These are phyloP conservation scores for Gallinago media DNA, from an alignment of 2,113 vertebrate species.

Conservation along the genomic window DNA sequence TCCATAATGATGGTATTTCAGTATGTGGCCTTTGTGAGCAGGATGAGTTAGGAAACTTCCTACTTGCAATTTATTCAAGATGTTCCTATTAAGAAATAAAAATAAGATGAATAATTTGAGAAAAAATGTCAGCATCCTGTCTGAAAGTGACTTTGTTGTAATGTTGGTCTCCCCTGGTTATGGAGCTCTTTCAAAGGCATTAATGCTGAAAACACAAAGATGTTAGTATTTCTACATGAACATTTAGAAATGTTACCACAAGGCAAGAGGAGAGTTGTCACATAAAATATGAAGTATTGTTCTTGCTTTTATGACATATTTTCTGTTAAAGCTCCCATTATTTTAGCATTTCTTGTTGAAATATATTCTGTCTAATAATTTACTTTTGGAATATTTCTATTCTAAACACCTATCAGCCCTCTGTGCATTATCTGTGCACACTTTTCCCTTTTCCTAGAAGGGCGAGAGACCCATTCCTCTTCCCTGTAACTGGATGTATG, in stretches of 20 bases:
- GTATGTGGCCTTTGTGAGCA: background rate
- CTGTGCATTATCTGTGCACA: background rate
- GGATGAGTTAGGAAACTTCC: background rate
- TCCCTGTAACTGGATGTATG: background rate
- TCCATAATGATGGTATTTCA: background rate
- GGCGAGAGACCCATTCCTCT: background rate
- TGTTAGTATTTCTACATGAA: background rate
- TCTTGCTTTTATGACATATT: background rate
- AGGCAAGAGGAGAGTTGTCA: background rate
- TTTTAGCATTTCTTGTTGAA: background rate
- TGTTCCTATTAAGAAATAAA: background rate
- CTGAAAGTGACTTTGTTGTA: background rate
- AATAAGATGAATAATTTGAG: background rate
- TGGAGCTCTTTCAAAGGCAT: background rate
- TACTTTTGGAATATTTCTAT: background rate
- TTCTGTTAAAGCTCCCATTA: background rate
- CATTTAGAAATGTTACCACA: background rate
- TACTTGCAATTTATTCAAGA: background rate
- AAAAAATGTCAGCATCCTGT: background rate
- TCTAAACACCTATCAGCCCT: background rate
- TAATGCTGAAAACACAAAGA: background rate
- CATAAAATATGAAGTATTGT: background rate
- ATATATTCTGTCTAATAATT: background rate
- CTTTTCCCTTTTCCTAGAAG: background rate
- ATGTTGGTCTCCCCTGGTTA: background rate